Base-by-base conservation (phyloP, 2,888 invertebrate genomes). In the Andricus quercusramuli region DNA sequence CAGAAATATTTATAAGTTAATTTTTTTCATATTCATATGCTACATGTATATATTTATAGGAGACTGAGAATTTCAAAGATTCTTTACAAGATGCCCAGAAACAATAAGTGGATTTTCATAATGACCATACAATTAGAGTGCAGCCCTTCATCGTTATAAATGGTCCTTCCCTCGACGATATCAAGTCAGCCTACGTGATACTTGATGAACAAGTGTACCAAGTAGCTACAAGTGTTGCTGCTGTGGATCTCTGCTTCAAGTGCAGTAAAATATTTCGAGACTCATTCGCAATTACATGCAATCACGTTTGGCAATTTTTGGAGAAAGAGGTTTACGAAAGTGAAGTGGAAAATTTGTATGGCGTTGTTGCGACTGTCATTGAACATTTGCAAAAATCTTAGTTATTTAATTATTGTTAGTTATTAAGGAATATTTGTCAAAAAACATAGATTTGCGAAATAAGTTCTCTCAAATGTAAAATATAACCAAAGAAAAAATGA, bases 261-360 rank as follows among this genome's bases (percentile, higher is more conserved):
- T 81, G 68, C 22, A 64, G 15, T 22, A 81, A 81, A 79, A 59
- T 81, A n/a, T 79, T 81, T 29, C 51, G 25, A 6, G 56, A 79
- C 59, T 41, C 59, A 25, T 70, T 64, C 41, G 47, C 81, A 17
- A 3, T 74, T 5, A 25, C 77, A 51, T 79, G 79, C 32, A 84
- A 79, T 65, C 81, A 82, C 64, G 65, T 84, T 29, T 83, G 83
- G 81, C 79, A 81, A 37, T 78, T 81, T 51, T n/a, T 81, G 0
- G 77, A 81, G 37, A 67, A 41, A 81, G 70, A 79, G 47, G 25
- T 79, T 37, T 77, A 81, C 41, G 66, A 79, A 11, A 47, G 47
- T 67, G 74, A 81, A 5, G 64, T 81, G 5, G 44, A 79, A 62
- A 56, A 77, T 67, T 25, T 78, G 22, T 84, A 79, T 44, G 51